Conservation (phyloP, 2,797 vertebrate species). For the Melanotaenia boesemani region DNA sequence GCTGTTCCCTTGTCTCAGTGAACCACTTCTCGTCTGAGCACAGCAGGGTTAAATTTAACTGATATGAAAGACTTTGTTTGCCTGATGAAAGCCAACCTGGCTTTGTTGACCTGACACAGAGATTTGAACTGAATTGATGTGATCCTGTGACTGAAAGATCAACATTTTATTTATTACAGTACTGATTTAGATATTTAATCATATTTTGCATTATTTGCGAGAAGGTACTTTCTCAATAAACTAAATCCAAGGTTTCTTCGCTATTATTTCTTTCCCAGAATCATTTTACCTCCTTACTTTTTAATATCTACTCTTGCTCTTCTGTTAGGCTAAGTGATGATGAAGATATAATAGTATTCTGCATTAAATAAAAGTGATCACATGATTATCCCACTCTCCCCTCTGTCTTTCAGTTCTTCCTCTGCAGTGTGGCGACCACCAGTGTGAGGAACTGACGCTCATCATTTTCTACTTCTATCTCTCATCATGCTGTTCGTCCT, state of each 20-base stretch:
- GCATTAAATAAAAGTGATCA: constrained; percentile 4
- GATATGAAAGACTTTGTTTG: constrained; percentile 42
- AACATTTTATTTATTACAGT: constrained; percentile 51
- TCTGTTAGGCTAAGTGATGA: not conserved
- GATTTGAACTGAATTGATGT: constrained; percentile 40
- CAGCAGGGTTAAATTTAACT: constrained; percentile 48
- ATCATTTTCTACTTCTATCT: constrained; percentile 47
- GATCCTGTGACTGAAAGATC: constrained; percentile 50
- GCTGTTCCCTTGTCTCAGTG: constrained; percentile 4
- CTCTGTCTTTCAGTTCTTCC: constrained; percentile 12
- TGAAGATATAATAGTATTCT: not conserved
- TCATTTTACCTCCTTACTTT: constrained; percentile 20
- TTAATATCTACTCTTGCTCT: not conserved
- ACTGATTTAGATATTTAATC: constrained; percentile 16
- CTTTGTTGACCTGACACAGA: constrained; percentile 31
- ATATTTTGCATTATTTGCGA: constrained; percentile 28
- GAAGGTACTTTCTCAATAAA: constrained; percentile 17
- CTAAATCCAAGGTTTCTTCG: constrained; percentile 37
- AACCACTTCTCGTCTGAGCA: constrained; percentile 14
- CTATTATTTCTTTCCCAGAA: not conserved
- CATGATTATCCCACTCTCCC: constrained; percentile 1
- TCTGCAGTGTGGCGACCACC: constrained; percentile 29
- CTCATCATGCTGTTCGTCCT: constrained; percentile 32
- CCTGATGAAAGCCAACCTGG: constrained; percentile 42
- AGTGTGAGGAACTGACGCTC: constrained; percentile 53